Evolutionary conservation across 2,888 invertebrate species (phyloP).

Genomic region (Caenorhabditis macrosperma): DNA sequence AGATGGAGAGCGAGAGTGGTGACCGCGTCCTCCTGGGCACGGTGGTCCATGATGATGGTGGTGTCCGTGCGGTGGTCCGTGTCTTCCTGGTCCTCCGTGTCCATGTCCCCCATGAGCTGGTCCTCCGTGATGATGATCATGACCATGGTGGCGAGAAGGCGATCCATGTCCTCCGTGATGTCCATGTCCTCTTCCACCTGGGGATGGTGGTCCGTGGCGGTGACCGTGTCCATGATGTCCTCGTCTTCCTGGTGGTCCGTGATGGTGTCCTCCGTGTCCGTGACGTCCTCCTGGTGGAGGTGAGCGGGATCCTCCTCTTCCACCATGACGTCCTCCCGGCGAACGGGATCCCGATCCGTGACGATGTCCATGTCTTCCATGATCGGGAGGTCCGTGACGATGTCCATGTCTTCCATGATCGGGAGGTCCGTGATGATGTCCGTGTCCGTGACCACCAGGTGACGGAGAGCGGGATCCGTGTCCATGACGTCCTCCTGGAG

Average conservation of each 20-base stretch:
- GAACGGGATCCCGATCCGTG: slow-evolving; percentile 16
- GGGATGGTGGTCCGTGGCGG: slow-evolving; percentile 5
- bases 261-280: slow-evolving; percentile 3
- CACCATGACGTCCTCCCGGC: slow-evolving; percentile 10
- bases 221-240: slow-evolving; percentile 1
- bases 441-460: not conserved
- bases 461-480: slow-evolving; percentile 1
- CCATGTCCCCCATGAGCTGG: not conserved
- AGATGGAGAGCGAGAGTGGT: slow-evolving; percentile 12
- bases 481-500: slow-evolving; percentile 14
- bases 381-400: not conserved
- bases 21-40: slow-evolving; percentile 15
- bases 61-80: slow-evolving; percentile 20
- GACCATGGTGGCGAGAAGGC: not conserved
- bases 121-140: slow-evolving; percentile 8
- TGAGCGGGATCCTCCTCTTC: not conserved
- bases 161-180: slow-evolving; percentile 14
- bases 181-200: not conserved
- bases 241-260: slow-evolving; percentile 12
- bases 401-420: slow-evolving; percentile 1
- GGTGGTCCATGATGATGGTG: slow-evolving; percentile 31
- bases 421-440: not conserved
- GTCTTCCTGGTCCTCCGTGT: slow-evolving; percentile 6
- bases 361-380: not conserved
- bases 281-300: not conserved